A percentile compares a stretch with the other conserved stretches of the same genome.
phyloP scores from a whole-genome alignment of 2,888 invertebrate species.

The Euzophera pinguis region DNA sequence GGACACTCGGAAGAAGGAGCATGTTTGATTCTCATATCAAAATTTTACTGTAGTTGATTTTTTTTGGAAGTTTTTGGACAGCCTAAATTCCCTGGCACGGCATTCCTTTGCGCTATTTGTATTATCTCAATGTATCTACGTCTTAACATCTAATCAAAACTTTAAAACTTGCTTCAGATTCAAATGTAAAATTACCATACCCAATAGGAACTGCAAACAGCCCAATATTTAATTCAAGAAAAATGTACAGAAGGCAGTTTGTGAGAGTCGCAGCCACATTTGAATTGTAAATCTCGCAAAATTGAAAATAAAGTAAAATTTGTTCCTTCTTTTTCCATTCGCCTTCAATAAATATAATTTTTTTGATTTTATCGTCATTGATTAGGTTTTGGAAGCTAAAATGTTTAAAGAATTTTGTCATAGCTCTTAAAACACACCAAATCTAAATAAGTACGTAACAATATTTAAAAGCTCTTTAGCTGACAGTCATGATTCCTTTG shows the following conservation, averaged over 20 bases:
- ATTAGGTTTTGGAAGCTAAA: background rate
- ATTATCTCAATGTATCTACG: background rate
- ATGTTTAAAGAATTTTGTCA: too few relatives aligned
- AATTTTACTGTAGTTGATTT: too few relatives aligned
- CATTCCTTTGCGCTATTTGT: too few relatives aligned
- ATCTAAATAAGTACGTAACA: too few relatives aligned
- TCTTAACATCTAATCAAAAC: background rate
- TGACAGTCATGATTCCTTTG: too few relatives aligned
- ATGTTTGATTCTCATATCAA: too few relatives aligned
- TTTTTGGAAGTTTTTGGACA: too few relatives aligned
- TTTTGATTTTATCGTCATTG: background rate
- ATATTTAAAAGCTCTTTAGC: too few relatives aligned
- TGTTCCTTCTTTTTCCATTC: background rate
- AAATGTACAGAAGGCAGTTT: slow-evolving; percentile 6
- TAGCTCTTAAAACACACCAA: too few relatives aligned
- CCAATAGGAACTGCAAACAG: slow-evolving; percentile 6
- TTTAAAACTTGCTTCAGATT: background rate
- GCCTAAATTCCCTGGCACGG: too few relatives aligned
- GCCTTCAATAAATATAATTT: background rate
- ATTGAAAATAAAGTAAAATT: background rate
- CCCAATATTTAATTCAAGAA: slow-evolving; percentile 11
- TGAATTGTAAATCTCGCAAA: slow-evolving; percentile 8
- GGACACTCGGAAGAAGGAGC: too few relatives aligned
- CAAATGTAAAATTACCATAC: slow-evolving; percentile 10
- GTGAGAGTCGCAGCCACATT: background rate